Evolutionary conservation across 2,113 vertebrate genomes (phyloP).

Genomic region (Grantiella picta): DNA sequence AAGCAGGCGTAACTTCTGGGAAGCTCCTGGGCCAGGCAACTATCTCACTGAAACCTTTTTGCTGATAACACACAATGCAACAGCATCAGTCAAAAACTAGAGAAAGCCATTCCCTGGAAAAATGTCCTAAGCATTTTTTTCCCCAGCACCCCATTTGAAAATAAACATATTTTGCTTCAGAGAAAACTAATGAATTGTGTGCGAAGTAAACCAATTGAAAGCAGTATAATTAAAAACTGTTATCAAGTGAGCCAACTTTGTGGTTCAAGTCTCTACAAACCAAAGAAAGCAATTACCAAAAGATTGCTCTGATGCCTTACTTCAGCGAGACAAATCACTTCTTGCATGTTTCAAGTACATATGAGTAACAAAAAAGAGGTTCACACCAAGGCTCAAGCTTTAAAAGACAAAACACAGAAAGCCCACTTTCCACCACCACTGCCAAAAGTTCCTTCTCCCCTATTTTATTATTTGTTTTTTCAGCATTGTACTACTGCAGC

Average conservation of each 20-base stretch:
- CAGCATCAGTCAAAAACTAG: background rate
- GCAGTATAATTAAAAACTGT: background rate
- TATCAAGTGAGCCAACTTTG: slow-evolving; percentile 20
- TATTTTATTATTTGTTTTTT: background rate
- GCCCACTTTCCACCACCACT: background rate
- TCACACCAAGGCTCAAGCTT: background rate
- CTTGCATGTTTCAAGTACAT: background rate
- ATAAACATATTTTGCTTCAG: background rate
- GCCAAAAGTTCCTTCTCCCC: background rate
- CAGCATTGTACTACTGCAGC: background rate
- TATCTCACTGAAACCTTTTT: background rate
- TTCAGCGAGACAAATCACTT: background rate
- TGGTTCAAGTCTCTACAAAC: slow-evolving; percentile 3
- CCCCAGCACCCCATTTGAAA: background rate
- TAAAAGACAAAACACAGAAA: background rate
- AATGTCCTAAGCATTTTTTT: background rate
- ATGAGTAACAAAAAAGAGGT: background rate
- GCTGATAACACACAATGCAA: background rate
- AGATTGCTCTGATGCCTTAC: background rate
- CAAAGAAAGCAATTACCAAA: slow-evolving; percentile 43
- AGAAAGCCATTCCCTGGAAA: background rate
- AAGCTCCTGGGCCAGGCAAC: background rate
- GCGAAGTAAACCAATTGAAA: slow-evolving; percentile 3
- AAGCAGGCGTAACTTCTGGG: background rate
- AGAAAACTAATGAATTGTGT: slow-evolving; percentile 12